Percentiles rank a stretch among this genome's conserved stretches.
phyloP scores from a whole-genome alignment of 2,888 invertebrate genomes.

The Trichacis sp. region DNA sequence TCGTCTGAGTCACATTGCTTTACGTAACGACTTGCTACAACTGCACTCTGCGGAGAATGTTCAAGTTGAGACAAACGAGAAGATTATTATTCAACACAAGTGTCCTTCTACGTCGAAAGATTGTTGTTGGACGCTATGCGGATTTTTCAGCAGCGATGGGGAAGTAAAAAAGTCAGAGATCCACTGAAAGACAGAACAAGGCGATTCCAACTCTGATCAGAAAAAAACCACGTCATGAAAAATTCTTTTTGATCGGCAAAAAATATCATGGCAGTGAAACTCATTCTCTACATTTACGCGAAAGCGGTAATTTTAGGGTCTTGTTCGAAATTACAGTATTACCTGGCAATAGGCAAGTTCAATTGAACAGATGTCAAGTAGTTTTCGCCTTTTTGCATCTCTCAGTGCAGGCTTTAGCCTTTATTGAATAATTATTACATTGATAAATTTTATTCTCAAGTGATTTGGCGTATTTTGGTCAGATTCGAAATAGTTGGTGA shows the following conservation, averaged over 20 bases:
- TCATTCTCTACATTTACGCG: too few species aligned
- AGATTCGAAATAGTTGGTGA: constrained; percentile 10
- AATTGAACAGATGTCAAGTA: too few species aligned
- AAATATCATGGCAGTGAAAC: too few species aligned
- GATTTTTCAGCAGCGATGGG: not conserved
- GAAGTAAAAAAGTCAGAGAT: too few species aligned
- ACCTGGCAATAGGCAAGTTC: too few species aligned
- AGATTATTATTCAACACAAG: constrained; percentile 20
- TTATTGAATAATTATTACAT: not conserved
- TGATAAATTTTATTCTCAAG: not conserved
- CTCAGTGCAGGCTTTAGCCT: not conserved
- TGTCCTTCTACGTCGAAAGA: constrained; percentile 8
- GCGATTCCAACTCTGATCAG: too few species aligned
- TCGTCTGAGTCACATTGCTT: constrained; percentile 26
- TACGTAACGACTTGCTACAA: constrained; percentile 31
- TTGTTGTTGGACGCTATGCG: constrained; percentile 1
- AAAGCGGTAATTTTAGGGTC: too few species aligned
- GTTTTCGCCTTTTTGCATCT: too few species aligned
- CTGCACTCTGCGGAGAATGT: constrained; percentile 30
- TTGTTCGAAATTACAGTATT: too few species aligned
- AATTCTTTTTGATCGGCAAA: too few species aligned
- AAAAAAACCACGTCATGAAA: too few species aligned
- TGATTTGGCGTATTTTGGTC: constrained; percentile 34
- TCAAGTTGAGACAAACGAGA: constrained; percentile 37
- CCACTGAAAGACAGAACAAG: too few species aligned